Evolutionary conservation across 92 coral and sea anemone genomes (phyloP).

Genomic region (Umimayanthus chanpuru): DNA sequence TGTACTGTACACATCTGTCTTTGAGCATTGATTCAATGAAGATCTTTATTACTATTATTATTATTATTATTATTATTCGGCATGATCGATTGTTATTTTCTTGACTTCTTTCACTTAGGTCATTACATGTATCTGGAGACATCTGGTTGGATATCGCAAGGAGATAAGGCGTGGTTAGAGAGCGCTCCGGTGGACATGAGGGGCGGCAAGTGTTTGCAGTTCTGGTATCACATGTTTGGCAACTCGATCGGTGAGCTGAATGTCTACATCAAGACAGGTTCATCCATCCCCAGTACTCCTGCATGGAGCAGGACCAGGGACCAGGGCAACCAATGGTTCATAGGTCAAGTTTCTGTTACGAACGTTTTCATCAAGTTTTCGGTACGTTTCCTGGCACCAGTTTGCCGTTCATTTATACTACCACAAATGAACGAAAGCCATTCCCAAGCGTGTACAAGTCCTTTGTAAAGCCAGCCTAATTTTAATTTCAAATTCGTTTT

Average conservation of each 20-base stretch:
- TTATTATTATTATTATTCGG: background rate
- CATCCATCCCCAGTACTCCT: constrained; percentile 58
- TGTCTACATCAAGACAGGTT: constrained; percentile 67
- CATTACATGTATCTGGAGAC: constrained; percentile 93
- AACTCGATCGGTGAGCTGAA: constrained; percentile 85
- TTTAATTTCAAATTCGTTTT: too few relatives aligned
- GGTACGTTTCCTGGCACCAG: constrained; percentile 6
- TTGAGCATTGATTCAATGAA: too few relatives aligned
- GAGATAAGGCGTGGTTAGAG: constrained; percentile 75
- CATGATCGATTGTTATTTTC: background rate
- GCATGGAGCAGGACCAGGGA: constrained; percentile 77
- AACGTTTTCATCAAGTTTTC: constrained; percentile 37
- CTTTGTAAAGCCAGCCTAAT: too few relatives aligned
- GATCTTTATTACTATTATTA: background rate
- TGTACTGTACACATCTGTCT: too few relatives aligned
- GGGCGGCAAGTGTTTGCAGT: constrained; percentile 86
- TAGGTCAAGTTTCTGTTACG: constrained; percentile 82
- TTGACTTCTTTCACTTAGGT: constrained; percentile 50
- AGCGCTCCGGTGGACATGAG: constrained; percentile 68
- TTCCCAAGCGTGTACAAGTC: too few relatives aligned
- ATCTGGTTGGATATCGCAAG: constrained; percentile 38
- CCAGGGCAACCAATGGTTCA: constrained; percentile 96
- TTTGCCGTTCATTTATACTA: background rate
- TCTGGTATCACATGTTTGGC: constrained; percentile 99
- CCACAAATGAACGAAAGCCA: too few relatives aligned